Base-by-base conservation (phyloP, 1,140 invertebrate genomes). In the Planococcus citri region DNA sequence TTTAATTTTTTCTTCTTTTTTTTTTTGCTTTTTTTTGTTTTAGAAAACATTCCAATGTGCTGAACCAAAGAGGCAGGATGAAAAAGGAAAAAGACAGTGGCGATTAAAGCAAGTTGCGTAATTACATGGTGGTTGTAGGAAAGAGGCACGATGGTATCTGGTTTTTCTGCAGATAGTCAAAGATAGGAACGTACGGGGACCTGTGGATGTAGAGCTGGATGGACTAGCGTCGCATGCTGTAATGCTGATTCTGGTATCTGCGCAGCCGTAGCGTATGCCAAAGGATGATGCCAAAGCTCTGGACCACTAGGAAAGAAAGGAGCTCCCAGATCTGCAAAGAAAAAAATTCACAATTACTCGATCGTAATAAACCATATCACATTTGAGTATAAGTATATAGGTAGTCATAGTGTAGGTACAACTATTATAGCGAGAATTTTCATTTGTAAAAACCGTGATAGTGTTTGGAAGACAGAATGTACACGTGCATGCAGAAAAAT, bases 141-240 rank as follows among this genome's bases (percentile, higher is more conserved):
- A 51, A 70, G 68, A 38, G 70, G 70, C 33, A 71, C 72, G 69
- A 73, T 69, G 71, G 69, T 70, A 41, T 75, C 75, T 73, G 73
- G 74, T 74, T 75, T 91, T 84, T 90, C 89, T 85, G 88, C 87
- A 71, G 90, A 89, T 92, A 92, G 90, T 93, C 90, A 93, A 88
- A 93, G 90, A 87, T 92, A 94, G 83, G 90, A 92, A 85, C 90
- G 89, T 83, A 93, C 90, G 78, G 92, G 92, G 83, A 95, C 90
- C 87, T 97, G 71, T 22, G 93, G 92, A 83, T 96, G 92, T 80
- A 95, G 88, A 79, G 93, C 93, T 77, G 93, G 94, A 82, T 96
- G 94, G 74, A 96, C 90, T 74, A 95, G 84, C 69, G 89, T 89
- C 73, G 89, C 87, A 80, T 93, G 91, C 78, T 94, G 92, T 74